Evolutionary conservation across 2,888 invertebrate genomes (phyloP), one percentile per base, ranked within the genome.

Genomic region (Lasius platythorax): DNA sequence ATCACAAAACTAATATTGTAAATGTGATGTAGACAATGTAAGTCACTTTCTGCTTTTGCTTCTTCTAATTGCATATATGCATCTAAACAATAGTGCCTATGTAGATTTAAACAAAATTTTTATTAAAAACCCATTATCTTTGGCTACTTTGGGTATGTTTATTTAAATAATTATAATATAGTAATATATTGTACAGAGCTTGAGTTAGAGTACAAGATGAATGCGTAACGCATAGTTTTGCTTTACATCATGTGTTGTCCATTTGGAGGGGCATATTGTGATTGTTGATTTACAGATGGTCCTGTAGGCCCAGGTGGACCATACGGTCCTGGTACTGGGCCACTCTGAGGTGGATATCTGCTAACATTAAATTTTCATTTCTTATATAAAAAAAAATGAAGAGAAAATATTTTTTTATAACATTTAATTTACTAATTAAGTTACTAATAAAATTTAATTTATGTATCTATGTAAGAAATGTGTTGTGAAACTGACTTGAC

Each of bases 191-290:
- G 50, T 92, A 86, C 93, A 93, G 92, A 93, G 87, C 89, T 91
- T 88, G 90, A 89, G 88, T 90, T 89, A 92, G 88, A 91, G 89
- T 92, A 92, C 88, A 92, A 84, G 84, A 81, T 89, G 87, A 89
- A 58, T 81, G 73, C 73, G 85, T 86, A 87, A 83, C 61, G 82
- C 66, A 79, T 81, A 85, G 70, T 66, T 82, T 87, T 84, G 82
- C 72, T 91, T 94, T 92, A 94, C 94, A 94, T 94, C 93, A 94
- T 93, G 82, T 93, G 94, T 85, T 95, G 95, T 78, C 94, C 93
- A 73, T 93, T 95, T n/a, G 93, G 89, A 78, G 95, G 92, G 83
- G 93, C 92, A 85, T 93, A 94, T 85, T 94, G 94, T 43, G 92
- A 87, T 88, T 92, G 94, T 83, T 93, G 94, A 83, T 89, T 93